Base-by-base conservation (phyloP, 2,113 vertebrate species). In the Lethenteron camtschaticum region DNA sequence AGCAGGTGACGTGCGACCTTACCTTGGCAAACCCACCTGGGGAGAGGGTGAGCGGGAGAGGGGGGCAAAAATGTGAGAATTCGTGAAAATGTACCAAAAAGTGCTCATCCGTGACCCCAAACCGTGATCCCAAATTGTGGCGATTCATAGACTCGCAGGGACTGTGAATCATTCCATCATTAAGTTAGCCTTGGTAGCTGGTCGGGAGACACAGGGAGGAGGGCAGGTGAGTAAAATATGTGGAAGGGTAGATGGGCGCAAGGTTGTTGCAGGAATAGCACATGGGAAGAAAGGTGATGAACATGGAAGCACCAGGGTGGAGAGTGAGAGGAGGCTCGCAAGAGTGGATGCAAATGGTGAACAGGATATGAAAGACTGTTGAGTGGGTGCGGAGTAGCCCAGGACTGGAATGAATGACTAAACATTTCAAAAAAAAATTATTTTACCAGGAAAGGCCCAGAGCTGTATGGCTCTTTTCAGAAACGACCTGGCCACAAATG, bases 11-110 rank as follows among this genome's bases (percentile, higher is more conserved):
- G 79, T 0, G 81, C 92, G 70, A 91, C 83, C 71, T 95, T 96
- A 68, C 91, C 74, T 97, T 96, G 7, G 89, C 91, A 78, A 97
- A 97, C 12, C 90, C 91, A 75, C 91, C 92, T 97, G 76, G 58
- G 68, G 71, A 56, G 70, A 12, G 73, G 72, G 41, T 24, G 24
- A 41, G 24, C 24, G 3, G 24, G 24, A 41, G 24, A 41, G 24
- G 41, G 41, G 41, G 41, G 6, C 41, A 41, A 41, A 11, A 9
- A 68, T 9, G 24, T 68, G n/a, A 16, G 9, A 2, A 68, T 16
- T 16, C 63, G 24, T 16, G 24, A 68, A 24, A 11, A 71, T 24
- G 70, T 0, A 71, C 68, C 58, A 73, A 57, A 75, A 57, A 24
- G 58, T 66, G n/a, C 9, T 69, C 8, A 69, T 16, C 14, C 12